Base-by-base conservation (phyloP, 2,888 invertebrate genomes). In the Drepana falcataria region DNA sequence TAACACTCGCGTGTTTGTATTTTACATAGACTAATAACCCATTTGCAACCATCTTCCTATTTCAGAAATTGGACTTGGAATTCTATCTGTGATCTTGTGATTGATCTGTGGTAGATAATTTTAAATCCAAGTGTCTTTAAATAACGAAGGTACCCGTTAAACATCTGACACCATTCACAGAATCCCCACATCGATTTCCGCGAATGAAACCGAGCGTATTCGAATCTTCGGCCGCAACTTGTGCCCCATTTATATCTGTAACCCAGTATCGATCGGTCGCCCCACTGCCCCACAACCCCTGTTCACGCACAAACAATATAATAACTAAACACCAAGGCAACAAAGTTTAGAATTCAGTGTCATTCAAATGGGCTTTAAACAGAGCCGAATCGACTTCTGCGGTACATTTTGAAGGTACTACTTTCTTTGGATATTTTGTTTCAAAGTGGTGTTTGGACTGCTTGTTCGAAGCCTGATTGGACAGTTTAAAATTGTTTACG, bases 191-290 rank as follows among this genome's bases (percentile, higher is more conserved):
- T 21, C 21, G 21, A 21, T 21, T 21, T 37, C 37, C 5, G 4
- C 73, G 63, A 85, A 80, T 73, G 83, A 86, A 87, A 86, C 83
- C 74, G 82, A 84, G 78, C 77, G 83, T 79, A 75, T 68, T 71
- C 44, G 71, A 69, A 63, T 64, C 63, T 71, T 65, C 69, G 69
- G 73, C 75, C 75, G 77, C 63, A 71, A 80, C 75, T 73, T 71
- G 73, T 83, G 86, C 81, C 85, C 88, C 88, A 89, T 89, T 85
- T 88, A 88, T 88, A 85, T 81, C 80, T 75, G 81, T 85, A 83
- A 81, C 84, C 82, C 76, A 65, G 21, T 85, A 90, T 90, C 86
- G 90, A 90, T 84, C 85, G 68, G 77, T 53, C 87, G 89, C 80
- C 85, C 90, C 84, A 89, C 84, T 88, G 87, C 83, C 87, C 85